Evolutionary conservation across 35 echinoderm and acorn worm species (phyloP), one percentile per base, ranked within the genome.

Genomic region (Lytechinus pictus): DNA sequence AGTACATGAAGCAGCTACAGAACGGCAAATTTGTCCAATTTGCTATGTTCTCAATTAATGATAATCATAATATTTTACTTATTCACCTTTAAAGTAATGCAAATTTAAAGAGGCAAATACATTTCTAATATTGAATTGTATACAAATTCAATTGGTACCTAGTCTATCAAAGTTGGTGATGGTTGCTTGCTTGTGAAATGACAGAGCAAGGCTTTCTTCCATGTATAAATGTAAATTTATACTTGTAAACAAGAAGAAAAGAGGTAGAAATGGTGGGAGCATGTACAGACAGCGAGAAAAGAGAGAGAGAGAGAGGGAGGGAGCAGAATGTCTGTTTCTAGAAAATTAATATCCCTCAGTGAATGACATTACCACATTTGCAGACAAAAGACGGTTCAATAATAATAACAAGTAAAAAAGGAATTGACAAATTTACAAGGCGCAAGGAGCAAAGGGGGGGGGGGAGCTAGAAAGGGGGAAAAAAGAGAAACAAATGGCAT

Each of bases 351-450:
- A 79, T 79, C 66, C 61, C 66, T 44, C 21, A 14, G 66, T 79
- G 66, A 79, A 79, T 79, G 66, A 79, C 66, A 79, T 79, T 79
- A 79, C 66, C 66, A 79, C 66, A 79, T 79, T 79, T 4, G 16
- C 66, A 79, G 66, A 79, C 66, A 79, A 79, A 79, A 79, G 66
- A 79, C 21, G 19, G 66, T 79, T 79, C 66, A 79, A 79, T 79
- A 79, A 24, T 79, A 16, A 79, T 79, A 79, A 79, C 66, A 79
- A 14, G 21, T 79, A 16, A 79, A 79, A n/a, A 19, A 79, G 14
- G 66, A 79, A 79, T 79, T n/a, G 66, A 79, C 66, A 79, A 79
- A 79, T 79, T 79, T 24, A 79, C 66, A 79, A 79, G 66, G 66
- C 66, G n/a, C 66, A 79, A 79, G 66, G 66, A 79, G 66, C 66